phyloP scores from a whole-genome alignment of 64 coral and sea anemone genomes.

The Actinia equina region DNA sequence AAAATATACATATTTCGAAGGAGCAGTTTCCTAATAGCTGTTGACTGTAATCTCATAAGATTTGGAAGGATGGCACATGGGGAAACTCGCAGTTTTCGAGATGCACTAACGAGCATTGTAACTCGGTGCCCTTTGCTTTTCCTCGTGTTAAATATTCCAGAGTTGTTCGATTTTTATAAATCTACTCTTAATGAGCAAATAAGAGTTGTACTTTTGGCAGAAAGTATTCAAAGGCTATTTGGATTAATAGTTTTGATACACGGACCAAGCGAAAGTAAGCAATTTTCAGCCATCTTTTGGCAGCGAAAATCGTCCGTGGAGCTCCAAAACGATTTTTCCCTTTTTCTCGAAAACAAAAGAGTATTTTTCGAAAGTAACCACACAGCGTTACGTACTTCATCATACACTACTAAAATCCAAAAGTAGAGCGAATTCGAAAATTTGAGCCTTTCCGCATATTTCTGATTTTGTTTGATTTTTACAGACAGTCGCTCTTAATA shows the following conservation, averaged over 20 bases:
- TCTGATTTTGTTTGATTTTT: neutral
- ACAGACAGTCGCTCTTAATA: neutral
- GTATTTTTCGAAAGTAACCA: neutral
- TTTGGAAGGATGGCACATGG: constrained; percentile 10
- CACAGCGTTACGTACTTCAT: constrained; percentile 5
- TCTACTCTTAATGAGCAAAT: neutral
- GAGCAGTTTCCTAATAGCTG: neutral
- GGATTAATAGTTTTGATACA: neutral
- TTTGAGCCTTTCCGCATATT: neutral
- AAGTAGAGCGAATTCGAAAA: constrained; percentile 12
- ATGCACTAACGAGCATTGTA: neutral
- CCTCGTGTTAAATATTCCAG: neutral
- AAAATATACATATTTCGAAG: too few species aligned
- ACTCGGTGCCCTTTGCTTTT: neutral
- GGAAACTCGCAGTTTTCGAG: neutral
- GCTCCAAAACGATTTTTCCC: too few species aligned
- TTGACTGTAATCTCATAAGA: neutral
- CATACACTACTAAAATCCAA: constrained; percentile 1
- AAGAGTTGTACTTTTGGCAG: neutral
- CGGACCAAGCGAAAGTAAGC: too few species aligned
- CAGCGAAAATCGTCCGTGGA: too few species aligned
- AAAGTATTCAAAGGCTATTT: neutral
- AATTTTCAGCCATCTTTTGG: too few species aligned
- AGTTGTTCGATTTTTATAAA: neutral
- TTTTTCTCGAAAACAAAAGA: too few species aligned